phyloP scores from a whole-genome alignment of 2,888 invertebrate genomes.

The Drosophila helvetica region DNA sequence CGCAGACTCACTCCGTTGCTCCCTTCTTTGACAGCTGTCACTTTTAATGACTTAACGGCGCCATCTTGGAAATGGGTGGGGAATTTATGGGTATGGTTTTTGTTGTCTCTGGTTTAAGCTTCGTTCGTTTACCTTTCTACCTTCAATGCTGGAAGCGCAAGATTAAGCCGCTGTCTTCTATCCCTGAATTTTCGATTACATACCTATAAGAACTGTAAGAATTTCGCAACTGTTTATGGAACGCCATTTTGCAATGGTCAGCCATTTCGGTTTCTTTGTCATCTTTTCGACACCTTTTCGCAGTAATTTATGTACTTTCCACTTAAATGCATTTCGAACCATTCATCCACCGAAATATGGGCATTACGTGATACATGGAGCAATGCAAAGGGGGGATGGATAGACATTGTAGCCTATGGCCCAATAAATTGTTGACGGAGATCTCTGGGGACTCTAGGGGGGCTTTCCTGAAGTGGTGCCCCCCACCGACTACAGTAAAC shows the following conservation, averaged over 20 bases:
- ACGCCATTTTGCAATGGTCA: conserved; percentile 47
- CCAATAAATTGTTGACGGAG: conserved; percentile 5
- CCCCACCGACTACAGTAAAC: conserved; percentile 27
- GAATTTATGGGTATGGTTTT: background rate
- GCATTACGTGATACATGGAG: conserved; percentile 23
- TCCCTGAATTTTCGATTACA: background rate
- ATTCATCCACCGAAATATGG: conserved; percentile 24
- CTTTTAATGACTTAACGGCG: conserved; percentile 23
- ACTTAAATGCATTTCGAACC: background rate
- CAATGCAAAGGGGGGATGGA: conserved; percentile 7
- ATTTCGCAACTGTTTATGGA: background rate
- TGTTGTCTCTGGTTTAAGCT: background rate
- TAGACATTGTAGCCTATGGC: conserved; percentile 22
- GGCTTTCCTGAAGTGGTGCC: background rate
- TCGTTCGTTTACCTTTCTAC: conserved; percentile 2
- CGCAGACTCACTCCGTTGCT: conserved; percentile 4
- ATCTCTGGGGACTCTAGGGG: background rate
- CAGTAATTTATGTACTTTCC: background rate
- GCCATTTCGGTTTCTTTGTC: conserved; percentile 39
- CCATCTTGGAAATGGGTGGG: conserved; percentile 20
- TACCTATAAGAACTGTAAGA: background rate
- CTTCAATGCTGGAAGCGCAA: too few species aligned
- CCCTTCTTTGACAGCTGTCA: conserved; percentile 26
- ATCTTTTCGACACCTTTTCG: background rate
- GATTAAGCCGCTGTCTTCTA: too few species aligned